Conservation (phyloP, 2,797 vertebrate genomes). For the Helicolenus hilgendorfi region DNA sequence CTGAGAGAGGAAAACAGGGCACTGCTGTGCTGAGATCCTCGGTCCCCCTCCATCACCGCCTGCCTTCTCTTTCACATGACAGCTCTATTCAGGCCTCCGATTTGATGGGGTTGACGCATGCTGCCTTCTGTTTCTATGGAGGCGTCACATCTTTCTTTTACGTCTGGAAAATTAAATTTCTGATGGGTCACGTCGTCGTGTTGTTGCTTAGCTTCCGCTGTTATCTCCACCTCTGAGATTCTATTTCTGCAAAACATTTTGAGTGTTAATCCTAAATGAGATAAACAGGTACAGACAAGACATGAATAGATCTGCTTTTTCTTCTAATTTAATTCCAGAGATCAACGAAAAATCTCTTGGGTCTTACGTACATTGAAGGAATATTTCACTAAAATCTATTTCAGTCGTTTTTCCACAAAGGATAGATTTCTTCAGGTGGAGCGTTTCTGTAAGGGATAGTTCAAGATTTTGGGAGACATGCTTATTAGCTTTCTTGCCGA, state of each 20-base stretch:
- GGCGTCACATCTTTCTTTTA: conserved; percentile 31
- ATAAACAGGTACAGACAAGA: background rate
- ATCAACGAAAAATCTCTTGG: background rate
- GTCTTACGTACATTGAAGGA: background rate
- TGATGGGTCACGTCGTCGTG: background rate
- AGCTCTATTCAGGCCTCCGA: conserved; percentile 63
- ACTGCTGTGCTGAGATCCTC: conserved; percentile 48
- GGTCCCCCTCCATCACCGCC: background rate
- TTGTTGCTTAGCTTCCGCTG: background rate
- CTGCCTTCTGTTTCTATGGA: conserved; percentile 48
- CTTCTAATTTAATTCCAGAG: background rate
- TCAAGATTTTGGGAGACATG: background rate
- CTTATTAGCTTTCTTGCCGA: background rate
- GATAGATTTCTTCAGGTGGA: background rate
- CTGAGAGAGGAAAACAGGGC: conserved; percentile 45
- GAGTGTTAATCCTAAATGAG: background rate
- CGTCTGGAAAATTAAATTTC: conserved; percentile 13
- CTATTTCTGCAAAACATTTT: background rate
- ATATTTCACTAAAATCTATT: background rate
- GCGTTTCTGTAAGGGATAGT: background rate
- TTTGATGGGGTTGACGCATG: conserved; percentile 26
- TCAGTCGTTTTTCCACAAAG: background rate
- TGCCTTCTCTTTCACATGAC: conserved; percentile 45
- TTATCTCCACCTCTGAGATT: conserved; percentile 18
- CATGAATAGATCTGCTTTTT: background rate